A percentile compares a stretch with the other conserved stretches of the same genome.
These are phyloP conservation scores for Gortyna flavago DNA, from an alignment of 2,888 invertebrate genomes.

Conservation along the genomic window DNA sequence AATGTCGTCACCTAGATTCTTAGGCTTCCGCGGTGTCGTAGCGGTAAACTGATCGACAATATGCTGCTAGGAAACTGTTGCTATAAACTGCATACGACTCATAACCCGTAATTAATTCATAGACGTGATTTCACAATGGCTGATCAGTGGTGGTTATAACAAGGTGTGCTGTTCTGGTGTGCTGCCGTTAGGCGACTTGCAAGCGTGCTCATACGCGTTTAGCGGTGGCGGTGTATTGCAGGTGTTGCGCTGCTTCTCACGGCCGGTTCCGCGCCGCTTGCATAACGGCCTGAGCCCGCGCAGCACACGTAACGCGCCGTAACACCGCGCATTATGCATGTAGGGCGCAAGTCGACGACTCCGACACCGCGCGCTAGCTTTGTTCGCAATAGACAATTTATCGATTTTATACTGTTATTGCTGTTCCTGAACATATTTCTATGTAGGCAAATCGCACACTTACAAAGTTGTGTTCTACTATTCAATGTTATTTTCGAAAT, in stretches of 20 bases:
- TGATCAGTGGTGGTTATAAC: conserved; percentile 65
- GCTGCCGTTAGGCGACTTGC: conserved; percentile 74
- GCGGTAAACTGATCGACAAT: conserved; percentile 36
- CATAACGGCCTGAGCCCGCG: conserved; percentile 80
- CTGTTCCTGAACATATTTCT: conserved; percentile 37
- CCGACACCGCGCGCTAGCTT: conserved; percentile 45
- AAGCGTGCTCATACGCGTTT: conserved; percentile 73
- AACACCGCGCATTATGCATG: conserved; percentile 86
- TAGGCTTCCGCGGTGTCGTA: conserved; percentile 31
- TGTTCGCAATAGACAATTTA: conserved; percentile 56
- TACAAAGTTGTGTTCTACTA: conserved; percentile 5
- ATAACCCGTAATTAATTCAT: conserved; percentile 56
- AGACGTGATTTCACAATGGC: conserved; percentile 66
- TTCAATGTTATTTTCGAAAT: background rate
- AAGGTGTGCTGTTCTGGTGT: conserved; percentile 41
- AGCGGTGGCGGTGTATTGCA: conserved; percentile 75
- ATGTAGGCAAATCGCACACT: conserved; percentile 15
- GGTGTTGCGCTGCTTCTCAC: conserved; percentile 86
- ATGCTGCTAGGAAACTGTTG: conserved; percentile 38
- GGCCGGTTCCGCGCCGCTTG: conserved; percentile 84
- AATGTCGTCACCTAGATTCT: conserved; percentile 17
- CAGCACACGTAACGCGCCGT: conserved; percentile 85
- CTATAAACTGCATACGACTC: conserved; percentile 51
- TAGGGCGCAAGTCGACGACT: conserved; percentile 79
- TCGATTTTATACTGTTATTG: conserved; percentile 44